Conservation (phyloP, 2,888 invertebrate genomes). For the Embidobia sp. region DNA sequence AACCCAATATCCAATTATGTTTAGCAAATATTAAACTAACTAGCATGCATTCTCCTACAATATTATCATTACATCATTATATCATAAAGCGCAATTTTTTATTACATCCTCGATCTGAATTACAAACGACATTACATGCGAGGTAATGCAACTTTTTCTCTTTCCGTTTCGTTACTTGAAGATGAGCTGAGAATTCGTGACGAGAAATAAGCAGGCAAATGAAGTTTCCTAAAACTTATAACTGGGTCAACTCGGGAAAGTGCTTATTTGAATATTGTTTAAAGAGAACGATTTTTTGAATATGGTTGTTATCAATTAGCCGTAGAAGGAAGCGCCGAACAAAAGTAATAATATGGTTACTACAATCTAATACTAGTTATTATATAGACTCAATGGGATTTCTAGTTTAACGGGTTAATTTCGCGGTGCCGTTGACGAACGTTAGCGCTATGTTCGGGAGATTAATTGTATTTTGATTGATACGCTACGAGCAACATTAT, state of each 20-base stretch:
- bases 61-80: too few relatives aligned
- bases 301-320: conserved; percentile 47
- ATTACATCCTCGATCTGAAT: too few relatives aligned
- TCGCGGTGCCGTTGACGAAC: conserved; percentile 45
- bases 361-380: conserved; percentile 45
- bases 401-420: conserved; percentile 63
- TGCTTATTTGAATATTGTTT: conserved; percentile 22
- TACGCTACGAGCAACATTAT: conserved; percentile 39
- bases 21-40: too few relatives aligned
- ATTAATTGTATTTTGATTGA: conserved; percentile 61
- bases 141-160: too few relatives aligned
- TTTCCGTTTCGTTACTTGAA: too few relatives aligned
- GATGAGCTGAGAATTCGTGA: too few relatives aligned
- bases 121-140: too few relatives aligned
- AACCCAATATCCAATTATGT: too few relatives aligned
- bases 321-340: conserved; percentile 42
- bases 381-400: conserved; percentile 57
- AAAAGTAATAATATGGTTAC: conserved; percentile 57
- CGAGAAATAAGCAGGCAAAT: too few relatives aligned
- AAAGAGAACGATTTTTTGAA: conserved; percentile 13
- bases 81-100: too few relatives aligned
- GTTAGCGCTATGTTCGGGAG: conserved; percentile 22
- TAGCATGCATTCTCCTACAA: too few relatives aligned
- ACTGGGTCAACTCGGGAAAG: neutral
- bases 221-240: neutral